Evolutionary conservation across 1,140 invertebrate species (phyloP).

Genomic region (Frieseomelitta varia): DNA sequence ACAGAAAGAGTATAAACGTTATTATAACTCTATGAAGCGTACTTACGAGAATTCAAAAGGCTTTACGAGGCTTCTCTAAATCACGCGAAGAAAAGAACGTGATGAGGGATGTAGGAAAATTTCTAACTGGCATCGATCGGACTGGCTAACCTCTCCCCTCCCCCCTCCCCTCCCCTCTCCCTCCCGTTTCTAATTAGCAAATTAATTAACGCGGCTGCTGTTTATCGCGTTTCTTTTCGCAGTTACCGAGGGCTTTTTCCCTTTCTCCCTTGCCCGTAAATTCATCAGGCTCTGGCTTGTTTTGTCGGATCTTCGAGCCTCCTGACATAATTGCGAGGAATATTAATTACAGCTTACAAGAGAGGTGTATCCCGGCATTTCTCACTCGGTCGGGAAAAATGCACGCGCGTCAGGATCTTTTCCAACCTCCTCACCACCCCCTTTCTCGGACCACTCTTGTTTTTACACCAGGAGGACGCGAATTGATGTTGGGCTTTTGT

Average conservation of each 20-base stretch:
- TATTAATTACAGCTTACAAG: slow-evolving; percentile 24
- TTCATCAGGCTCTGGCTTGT: neutral
- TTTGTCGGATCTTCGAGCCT: neutral
- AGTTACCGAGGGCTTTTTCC: neutral
- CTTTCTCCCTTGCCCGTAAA: neutral
- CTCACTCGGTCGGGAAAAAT: neutral
- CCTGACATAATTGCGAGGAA: slow-evolving; percentile 20
- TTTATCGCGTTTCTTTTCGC: slow-evolving; percentile 29
- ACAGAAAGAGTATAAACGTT: too few species aligned
- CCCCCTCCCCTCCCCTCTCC: too few species aligned
- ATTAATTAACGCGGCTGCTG: slow-evolving; percentile 32
- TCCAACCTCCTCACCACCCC: neutral
- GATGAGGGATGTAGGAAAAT: too few species aligned
- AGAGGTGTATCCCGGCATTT: too few species aligned
- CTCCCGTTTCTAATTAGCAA: slow-evolving; percentile 19
- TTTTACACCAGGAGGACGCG: too few species aligned
- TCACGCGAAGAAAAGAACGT: neutral
- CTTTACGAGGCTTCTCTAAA: neutral
- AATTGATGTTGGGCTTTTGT: neutral
- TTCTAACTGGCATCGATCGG: neutral
- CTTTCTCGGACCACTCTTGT: neutral
- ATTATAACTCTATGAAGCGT: too few species aligned
- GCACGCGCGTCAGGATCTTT: neutral
- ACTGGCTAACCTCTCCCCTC: neutral
- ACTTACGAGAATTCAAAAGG: neutral